Evolutionary conservation across 2,797 vertebrate genomes (phyloP).

Genomic region (Meda fulgida): DNA sequence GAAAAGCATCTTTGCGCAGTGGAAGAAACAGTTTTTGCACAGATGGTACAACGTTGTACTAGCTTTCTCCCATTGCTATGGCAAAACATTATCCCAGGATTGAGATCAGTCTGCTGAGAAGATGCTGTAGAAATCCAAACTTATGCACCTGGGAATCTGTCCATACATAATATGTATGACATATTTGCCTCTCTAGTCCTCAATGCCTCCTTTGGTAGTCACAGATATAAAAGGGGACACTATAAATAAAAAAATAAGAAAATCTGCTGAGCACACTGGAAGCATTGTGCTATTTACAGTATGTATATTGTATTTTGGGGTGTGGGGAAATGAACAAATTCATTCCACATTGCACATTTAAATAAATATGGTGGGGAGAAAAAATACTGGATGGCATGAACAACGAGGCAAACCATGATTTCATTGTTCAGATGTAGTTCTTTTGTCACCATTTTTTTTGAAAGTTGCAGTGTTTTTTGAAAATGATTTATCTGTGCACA

Average conservation of each 20-base stretch:
- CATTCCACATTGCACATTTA: background rate
- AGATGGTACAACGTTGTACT: background rate
- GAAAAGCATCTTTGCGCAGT: background rate
- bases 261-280: background rate
- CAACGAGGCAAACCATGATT: background rate
- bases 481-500: background rate
- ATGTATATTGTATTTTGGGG: background rate
- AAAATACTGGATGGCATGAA: background rate
- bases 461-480: background rate
- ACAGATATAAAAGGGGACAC: background rate
- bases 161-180: background rate
- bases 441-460: background rate
- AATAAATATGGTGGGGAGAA: background rate
- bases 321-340: background rate
- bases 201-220: background rate
- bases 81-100: background rate
- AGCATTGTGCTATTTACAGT: background rate
- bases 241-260: background rate
- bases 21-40: background rate
- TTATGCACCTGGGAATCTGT: background rate
- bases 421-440: background rate
- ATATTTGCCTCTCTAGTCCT: slow-evolving; percentile 1
- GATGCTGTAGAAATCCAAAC: slow-evolving; percentile 12
- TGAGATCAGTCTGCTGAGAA: background rate
- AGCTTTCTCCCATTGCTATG: background rate